A percentile compares a stretch with the other conserved stretches of the same genome.
phyloP scores from a whole-genome alignment of 2,888 invertebrate species.

The Latrodectus hesperus region DNA sequence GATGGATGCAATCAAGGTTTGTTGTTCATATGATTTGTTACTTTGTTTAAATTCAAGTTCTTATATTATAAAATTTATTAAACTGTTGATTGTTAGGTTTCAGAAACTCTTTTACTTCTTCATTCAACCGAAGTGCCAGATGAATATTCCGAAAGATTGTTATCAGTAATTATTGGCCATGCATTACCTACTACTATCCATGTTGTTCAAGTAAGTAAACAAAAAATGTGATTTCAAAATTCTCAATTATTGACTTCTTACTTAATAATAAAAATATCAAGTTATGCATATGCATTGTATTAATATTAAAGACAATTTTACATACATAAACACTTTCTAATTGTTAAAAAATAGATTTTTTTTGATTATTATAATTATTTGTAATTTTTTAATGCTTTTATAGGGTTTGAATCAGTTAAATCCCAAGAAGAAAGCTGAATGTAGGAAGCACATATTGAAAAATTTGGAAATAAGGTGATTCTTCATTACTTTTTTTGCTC shows the following conservation, averaged over 20 bases:
- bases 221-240: too few relatives aligned
- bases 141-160: conserved; percentile 75
- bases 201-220: conserved; percentile 75
- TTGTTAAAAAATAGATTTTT: not conserved
- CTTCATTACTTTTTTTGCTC: not conserved
- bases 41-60: not conserved
- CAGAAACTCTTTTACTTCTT: conserved; percentile 88
- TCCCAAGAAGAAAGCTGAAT: conserved; percentile 74
- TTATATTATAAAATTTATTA: not conserved
- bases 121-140: conserved; percentile 79
- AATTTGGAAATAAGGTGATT: conserved; percentile 74
- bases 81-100: conserved; percentile 77
- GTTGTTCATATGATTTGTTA: not conserved
- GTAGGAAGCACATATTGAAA: conserved; percentile 74
- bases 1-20: conserved; percentile 85
- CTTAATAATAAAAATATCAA: too few relatives aligned
- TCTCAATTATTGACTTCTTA: too few relatives aligned
- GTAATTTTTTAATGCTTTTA: not conserved
- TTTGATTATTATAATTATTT: not conserved
- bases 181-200: conserved; percentile 86
- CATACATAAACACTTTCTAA: too few relatives aligned
- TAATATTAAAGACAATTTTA: too few relatives aligned
- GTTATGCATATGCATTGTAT: too few relatives aligned
- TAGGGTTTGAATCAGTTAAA: conserved; percentile 74
- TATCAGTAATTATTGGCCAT: conserved; percentile 87